Base-by-base conservation (phyloP, 1,140 invertebrate species). In the Sycophila sp. region DNA sequence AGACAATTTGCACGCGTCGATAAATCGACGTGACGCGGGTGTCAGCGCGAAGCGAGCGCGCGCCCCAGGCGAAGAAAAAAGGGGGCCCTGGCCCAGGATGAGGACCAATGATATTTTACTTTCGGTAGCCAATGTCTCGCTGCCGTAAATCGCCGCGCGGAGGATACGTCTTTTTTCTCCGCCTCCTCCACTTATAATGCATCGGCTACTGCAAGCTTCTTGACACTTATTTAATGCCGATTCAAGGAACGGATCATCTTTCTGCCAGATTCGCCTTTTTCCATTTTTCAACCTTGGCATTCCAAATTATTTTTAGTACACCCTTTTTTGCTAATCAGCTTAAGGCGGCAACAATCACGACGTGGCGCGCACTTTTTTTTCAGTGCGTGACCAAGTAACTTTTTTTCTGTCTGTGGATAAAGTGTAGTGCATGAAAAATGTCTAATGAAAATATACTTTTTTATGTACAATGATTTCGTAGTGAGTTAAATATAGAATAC, bases 31-130 rank as follows among this genome's bases (percentile, higher is more conserved):
- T 62, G 42, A 26, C 38, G 17, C 26, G 24, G 22, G 34, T 45
- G 15, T 28, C 38, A 45, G 58, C 8, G n/a, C n/a, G 28, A 26
- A 47, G 22, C 11, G 36, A 42, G 36, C 38, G 26, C 26, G 7
- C 17, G 2, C 24, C 3, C n/a, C 36, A 2, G 24, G 24, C 42
- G 8, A 45, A 28, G 7, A 24, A 47, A 22, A 47, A 22, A 19
- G 5, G 13, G 1, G 4, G 17, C n/a, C n/a, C n/a, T n/a, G 34
- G 26, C 11, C 11, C n/a, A 19, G 47, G 42, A 62, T 62, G 28
- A 62, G 38, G 26, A 47, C 42, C 59, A 62, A 49, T 62, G 45
- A 64, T 64, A 64, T 64, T 55, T 32, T 51, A 51, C 22, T 64
- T 64, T 64, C 60, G 26, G 45, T 51, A 55, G 30, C 34, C 34